These are phyloP conservation scores for Eupithecia subumbrata DNA, from an alignment of 2,888 invertebrate genomes.

Conservation along the genomic window DNA sequence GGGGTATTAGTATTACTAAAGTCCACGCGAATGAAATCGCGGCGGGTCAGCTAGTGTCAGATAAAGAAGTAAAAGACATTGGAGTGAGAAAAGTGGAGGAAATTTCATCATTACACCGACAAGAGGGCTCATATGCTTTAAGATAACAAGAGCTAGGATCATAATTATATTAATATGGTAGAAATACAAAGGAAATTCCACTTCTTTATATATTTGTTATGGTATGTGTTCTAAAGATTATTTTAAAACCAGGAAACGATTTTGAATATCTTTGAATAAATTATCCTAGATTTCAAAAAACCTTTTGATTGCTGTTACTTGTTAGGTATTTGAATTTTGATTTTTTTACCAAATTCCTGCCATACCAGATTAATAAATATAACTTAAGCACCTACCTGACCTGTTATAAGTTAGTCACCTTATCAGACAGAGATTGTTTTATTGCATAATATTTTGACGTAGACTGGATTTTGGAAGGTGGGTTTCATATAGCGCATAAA, in stretches of 20 bases:
- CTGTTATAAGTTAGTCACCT: neutral
- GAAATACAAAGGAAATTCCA: neutral
- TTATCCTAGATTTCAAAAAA: neutral
- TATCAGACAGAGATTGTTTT: neutral
- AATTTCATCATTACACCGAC: too few species aligned
- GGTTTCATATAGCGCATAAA: neutral
- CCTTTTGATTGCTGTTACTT: neutral
- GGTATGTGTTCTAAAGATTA: too few species aligned
- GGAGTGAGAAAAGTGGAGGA: too few species aligned
- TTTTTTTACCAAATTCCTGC: neutral
- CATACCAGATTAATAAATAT: neutral
- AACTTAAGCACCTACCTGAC: neutral
- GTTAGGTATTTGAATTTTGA: neutral
- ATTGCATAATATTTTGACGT: neutral
- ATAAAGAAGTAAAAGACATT: too few species aligned
- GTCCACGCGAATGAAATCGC: too few species aligned
- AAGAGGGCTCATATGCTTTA: too few species aligned
- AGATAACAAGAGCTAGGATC: too few species aligned
- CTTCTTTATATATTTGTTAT: neutral
- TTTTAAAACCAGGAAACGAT: neutral
- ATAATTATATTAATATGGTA: too few species aligned
- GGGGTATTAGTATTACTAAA: too few species aligned
- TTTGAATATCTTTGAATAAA: neutral
- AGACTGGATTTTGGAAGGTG: neutral
- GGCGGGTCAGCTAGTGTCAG: too few species aligned